Base-by-base conservation (phyloP, 2,797 vertebrate species). In the Muraenolepis orangiensis region DNA sequence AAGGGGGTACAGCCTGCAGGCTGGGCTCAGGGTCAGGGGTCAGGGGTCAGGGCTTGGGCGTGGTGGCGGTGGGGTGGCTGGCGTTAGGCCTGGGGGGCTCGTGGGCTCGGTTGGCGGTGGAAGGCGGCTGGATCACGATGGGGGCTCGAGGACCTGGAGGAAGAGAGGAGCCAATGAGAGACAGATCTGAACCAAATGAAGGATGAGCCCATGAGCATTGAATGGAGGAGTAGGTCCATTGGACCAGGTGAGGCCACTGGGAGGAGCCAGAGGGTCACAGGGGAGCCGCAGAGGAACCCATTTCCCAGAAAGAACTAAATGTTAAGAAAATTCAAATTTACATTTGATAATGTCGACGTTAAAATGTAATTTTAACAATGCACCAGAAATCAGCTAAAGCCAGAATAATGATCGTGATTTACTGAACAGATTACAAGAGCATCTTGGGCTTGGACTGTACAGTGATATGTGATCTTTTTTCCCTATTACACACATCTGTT, bases 81-180 rank as follows among this genome's bases (percentile, higher is more conserved):
- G 82, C 69, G 79, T 75, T 70, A 77, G 85, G 84, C 87, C 90
- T 88, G 84, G 78, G 82, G 77, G 80, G 81, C 83, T 89, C 86
- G 26, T 86, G 81, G 82, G 78, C 46, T 81, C 76, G 83, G 84
- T 81, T 82, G 77, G 86, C 79, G 75, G 85, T 86, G 72, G 80
- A 81, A 87, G 87, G 90, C 73, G 87, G 90, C 85, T 87, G 90
- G 88, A 87, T 91, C 84, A 78, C 81, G 72, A 87, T 68, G 20
- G 85, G 86, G 84, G 76, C 66, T 76, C 32, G 78, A 80, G 70
- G 77, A 77, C 84, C 93, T 93, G 16, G 6, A 26, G 40, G 16
- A 6, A 34, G 61, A 28, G 28, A 28, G 23, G n/a, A 40, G 51
- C n/a, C 4, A 75, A 46, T 7, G 36, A 70, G 57, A 36, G 57